These are phyloP conservation scores for Stenurella melanura DNA, from an alignment of 2,888 invertebrate species.

Conservation along the genomic window DNA sequence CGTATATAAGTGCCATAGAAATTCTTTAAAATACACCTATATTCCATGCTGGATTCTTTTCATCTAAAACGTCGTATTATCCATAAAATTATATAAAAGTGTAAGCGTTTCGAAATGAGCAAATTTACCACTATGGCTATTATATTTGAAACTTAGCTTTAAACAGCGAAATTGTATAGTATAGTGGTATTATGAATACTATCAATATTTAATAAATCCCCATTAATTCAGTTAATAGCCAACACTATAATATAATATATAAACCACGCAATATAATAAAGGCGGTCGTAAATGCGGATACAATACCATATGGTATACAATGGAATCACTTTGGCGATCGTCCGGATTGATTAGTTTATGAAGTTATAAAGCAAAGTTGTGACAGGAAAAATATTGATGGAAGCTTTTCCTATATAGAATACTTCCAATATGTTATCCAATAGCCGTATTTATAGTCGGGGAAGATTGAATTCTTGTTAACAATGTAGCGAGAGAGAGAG, in stretches of 20 bases:
- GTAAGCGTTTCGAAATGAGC: no score
- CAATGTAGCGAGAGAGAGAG: slow-evolving; percentile 54
- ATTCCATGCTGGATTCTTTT: no score
- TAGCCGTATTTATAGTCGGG: slow-evolving; percentile 59
- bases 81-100: no score
- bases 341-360: slow-evolving; percentile 62
- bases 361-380: slow-evolving; percentile 61
- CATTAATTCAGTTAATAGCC: slow-evolving; percentile 10
- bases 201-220: not conserved
- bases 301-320: slow-evolving; percentile 38
- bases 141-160: no score
- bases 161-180: no score
- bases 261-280: slow-evolving; percentile 31
- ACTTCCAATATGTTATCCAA: slow-evolving; percentile 62
- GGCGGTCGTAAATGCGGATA: slow-evolving; percentile 26
- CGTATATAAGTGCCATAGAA: no score
- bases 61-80: no score
- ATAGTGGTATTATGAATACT: not conserved
- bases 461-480: slow-evolving; percentile 64
- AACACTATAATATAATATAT: slow-evolving; percentile 23
- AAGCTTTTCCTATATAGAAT: slow-evolving; percentile 61
- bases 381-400: slow-evolving; percentile 65
- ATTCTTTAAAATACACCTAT: no score
- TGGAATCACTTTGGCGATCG: slow-evolving; percentile 41
- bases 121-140: no score